phyloP scores from a whole-genome alignment of 2,113 vertebrate species.

The Ptilonorhynchus violaceus region DNA sequence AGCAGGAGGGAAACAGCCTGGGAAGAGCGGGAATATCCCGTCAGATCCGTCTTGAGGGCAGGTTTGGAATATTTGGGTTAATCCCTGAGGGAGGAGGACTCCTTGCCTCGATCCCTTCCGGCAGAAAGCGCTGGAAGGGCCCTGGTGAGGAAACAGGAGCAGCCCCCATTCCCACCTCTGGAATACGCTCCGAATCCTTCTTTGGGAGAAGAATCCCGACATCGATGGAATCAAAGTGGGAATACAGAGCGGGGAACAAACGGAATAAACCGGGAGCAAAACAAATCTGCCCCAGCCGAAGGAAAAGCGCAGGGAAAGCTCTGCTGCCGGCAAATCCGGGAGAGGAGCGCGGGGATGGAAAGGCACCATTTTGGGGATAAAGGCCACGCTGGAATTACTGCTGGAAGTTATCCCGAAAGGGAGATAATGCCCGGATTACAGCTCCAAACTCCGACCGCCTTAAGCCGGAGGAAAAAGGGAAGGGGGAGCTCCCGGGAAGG shows the following conservation, averaged over 20 bases:
- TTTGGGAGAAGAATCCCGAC: no score
- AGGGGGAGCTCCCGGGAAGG: neutral
- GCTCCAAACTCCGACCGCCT: constrained; percentile 32
- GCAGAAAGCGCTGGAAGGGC: neutral
- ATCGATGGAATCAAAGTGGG: no score
- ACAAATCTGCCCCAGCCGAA: neutral
- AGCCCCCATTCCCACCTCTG: neutral
- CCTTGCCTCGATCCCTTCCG: neutral
- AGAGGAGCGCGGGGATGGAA: neutral
- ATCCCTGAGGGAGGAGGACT: neutral
- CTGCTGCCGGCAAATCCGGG: neutral
- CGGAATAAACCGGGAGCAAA: neutral
- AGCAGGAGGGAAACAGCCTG: neutral
- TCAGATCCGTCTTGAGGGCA: neutral
- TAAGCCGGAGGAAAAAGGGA: neutral
- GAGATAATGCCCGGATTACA: constrained; percentile 52
- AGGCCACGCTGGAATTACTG: constrained; percentile 14
- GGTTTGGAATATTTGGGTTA: neutral
- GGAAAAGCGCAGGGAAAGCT: neutral
- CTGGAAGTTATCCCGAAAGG: constrained; percentile 43
- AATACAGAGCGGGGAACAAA: neutral
- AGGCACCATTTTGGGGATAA: constrained; percentile 30
- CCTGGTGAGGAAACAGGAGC: neutral
- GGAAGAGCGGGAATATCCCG: neutral
- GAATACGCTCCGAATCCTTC: neutral